Evolutionary conservation across 2,113 vertebrate genomes (phyloP), one percentile per base, ranked within the genome.

Genomic region (Trematomus loennbergii): DNA sequence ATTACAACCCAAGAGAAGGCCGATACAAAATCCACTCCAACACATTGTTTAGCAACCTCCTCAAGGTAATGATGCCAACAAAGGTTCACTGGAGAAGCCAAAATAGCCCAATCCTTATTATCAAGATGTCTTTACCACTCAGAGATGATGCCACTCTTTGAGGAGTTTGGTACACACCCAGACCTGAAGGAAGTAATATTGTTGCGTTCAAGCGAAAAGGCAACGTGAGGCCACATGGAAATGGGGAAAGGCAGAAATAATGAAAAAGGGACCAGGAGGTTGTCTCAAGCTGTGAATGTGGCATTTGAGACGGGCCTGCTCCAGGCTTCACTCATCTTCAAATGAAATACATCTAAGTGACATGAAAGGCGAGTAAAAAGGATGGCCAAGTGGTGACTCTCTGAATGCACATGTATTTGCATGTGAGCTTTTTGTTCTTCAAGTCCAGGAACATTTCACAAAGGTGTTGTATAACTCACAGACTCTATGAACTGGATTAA

Each of bases 241-340:
- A 69, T 57, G 29, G 20, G 1, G 48, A 72, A 66, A 79, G 57
- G 64, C 49, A 63, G 57, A 76, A 69, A 61, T 71, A 40, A 69
- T 55, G 61, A 68, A 74, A 71, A 66, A 63, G 78, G 61, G 52
- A 9, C 10, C 57, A 50, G 33, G 25, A 67, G 81, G 84, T 87
- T 68, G 72, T 58, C 59, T 50, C n/a, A 2, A 78, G 75, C 79
- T 82, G 78, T 68, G 86, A 84, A 78, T 20, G 43, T 83, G 82
- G 61, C 83, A 83, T 87, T 86, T 86, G 61, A 79, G 20, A 66
- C 84, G 78, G 36, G 72, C 40, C 67, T 57, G 81, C 87, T 79
- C 49, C 43, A 33, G 81, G 78, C 66, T 45, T 72, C 73, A 62
- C 18, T 83, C 78, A 78, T 76, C 63, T 59, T 60, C 55, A 59